phyloP scores from a whole-genome alignment of 2,888 invertebrate genomes.

The Meiosimyza decipiens region DNA sequence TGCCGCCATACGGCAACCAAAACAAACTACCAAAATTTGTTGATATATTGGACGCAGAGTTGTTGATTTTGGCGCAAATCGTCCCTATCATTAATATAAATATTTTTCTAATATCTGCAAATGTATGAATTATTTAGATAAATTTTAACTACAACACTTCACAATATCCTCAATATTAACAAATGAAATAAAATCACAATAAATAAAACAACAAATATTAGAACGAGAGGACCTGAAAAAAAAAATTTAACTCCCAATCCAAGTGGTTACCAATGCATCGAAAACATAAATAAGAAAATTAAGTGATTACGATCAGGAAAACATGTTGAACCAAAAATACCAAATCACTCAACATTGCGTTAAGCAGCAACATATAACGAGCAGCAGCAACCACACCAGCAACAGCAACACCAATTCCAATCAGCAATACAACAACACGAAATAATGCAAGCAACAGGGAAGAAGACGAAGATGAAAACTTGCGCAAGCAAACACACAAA shows the following conservation, averaged over 20 bases:
- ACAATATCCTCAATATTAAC: too few relatives aligned
- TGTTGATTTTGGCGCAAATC: too few relatives aligned
- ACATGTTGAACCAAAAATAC: conserved; percentile 34
- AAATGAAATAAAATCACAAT: not conserved
- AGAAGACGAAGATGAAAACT: conserved; percentile 46
- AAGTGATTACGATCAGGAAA: conserved; percentile 41
- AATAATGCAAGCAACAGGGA: conserved; percentile 29
- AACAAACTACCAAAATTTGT: too few relatives aligned
- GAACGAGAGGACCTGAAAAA: too few relatives aligned
- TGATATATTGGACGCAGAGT: too few relatives aligned
- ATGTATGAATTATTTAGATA: too few relatives aligned
- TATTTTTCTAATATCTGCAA: too few relatives aligned
- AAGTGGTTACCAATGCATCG: conserved; percentile 16
- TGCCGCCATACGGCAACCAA: too few relatives aligned
- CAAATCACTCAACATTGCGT: conserved; percentile 34
- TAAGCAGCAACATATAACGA: conserved; percentile 7
- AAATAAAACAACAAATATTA: not conserved
- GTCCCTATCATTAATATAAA: too few relatives aligned
- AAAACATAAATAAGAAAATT: conserved; percentile 43
- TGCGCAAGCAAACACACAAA: conserved; percentile 51
- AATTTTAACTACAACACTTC: too few relatives aligned
- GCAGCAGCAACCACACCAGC: conserved; percentile 24
- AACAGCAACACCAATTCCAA: conserved; percentile 14
- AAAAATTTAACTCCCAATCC: not conserved
- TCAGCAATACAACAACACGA: conserved; percentile 2